Base-by-base conservation (phyloP, 2,113 vertebrate genomes). In the Eonycteris spelaea region DNA sequence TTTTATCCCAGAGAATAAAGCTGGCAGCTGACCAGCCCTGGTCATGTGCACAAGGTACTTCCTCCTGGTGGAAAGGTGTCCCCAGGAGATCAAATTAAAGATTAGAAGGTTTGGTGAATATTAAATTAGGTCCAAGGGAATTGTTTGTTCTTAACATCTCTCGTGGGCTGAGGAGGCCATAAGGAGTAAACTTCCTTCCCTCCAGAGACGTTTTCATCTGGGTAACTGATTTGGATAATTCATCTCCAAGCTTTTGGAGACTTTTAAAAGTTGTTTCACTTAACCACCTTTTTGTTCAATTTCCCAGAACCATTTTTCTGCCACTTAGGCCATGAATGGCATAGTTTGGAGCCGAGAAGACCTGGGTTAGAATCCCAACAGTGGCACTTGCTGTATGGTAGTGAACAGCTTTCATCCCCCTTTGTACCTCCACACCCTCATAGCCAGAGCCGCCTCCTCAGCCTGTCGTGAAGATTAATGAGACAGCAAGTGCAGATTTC, bases 91-190 rank as follows among this genome's bases (percentile, higher is more conserved):
- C 45, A 79, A 92, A 78, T 88, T 95, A 73, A 90, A 85, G 85
- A 92, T 79, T 80, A 33, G 30, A 92, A 90, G 28, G 5, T 28
- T 80, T 82, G 77, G 51, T 77, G 73, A 94, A 82, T 85, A 92
- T 35, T 88, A 93, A 96, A 83, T 91, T 94, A 95, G 80, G 80
- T 78, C 30, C 67, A 80, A 92, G 87, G 53, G 88, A 94, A 94
- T 19, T 90, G 90, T 59, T 24, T 83, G 14, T 95, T 68, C 96
- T 92, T 90, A 51, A 85, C 78, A 74, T 51, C 51, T 26, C 87
- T 43, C 19, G 67, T 35, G 68, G 82, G 59, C 21, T n/a, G 28
- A 53, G 71, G 71, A 92, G 87, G 26, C 26, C 35, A 79, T 38
- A 79, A 51, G 53, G 79, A 96, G 91, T 26, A 40, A 61, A 3